Evolutionary conservation across 2,888 invertebrate genomes (phyloP), one percentile per base, ranked within the genome.

Genomic region (Sphaerophoria rueppellii): DNA sequence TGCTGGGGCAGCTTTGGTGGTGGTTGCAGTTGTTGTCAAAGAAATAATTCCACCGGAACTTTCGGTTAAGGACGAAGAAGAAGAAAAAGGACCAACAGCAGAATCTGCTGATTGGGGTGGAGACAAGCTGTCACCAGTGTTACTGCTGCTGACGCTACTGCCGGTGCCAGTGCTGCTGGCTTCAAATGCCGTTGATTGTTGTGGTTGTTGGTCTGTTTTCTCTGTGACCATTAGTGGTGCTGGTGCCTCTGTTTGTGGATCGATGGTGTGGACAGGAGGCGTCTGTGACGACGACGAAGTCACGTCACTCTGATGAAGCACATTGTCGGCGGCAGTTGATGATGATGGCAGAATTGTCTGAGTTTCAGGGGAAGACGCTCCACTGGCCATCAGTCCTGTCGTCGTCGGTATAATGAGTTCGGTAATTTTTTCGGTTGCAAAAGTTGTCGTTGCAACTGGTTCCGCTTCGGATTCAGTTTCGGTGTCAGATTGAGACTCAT

Each of bases 1-100:
- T 50, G 12, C 35, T 40, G 40, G 60, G 57, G 58, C n/a, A 7
- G 43, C 24, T 24, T 58, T 60, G 55, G 85, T 60, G 78, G 86
- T 82, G 81, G 88, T 71, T 81, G 87, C 80, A 55, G 77, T 75
- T 57, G 82, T 75, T 57, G 82, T 79, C 52, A 79, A 67, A 24
- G 82, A 75, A 61, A 72, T 78, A 46, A 58, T 40, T 61, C 60
- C 24, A 2, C 24, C 78, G 16, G 58, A 55, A 6, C 46, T 70
- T 16, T 81, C 80, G 12, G 81, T 85, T 4, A 82, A 52, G 40
- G 52, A 7, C 4, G 40, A 40, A 40, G n/a, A 16, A 61, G 34
- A 14, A 24, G 24, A 24, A 24, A 2, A 24, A 24, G 24, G 24
- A 24, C 24, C 24, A 24, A 2, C 24, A 24, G 24, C 24, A 24